Evolutionary conservation across 2,113 vertebrate species (phyloP).

Genomic region (Rissa tridactyla): DNA sequence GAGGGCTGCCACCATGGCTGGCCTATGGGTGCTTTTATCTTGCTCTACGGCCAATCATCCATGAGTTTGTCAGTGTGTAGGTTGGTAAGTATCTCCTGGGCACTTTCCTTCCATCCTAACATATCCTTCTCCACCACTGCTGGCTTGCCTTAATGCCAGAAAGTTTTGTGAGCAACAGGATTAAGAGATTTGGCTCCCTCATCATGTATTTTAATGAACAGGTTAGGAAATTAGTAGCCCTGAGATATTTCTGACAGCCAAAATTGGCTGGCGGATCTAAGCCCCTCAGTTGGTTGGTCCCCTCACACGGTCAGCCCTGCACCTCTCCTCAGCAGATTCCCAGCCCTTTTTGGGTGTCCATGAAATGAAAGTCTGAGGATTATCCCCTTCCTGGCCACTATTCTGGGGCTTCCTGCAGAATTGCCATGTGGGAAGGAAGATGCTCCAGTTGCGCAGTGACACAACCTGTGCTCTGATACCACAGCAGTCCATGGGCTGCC

Average conservation of each 20-base stretch:
- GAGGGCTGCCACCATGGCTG: not conserved
- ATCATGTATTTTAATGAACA: not conserved
- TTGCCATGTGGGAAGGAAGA: not conserved
- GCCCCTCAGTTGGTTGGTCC: fast-evolving
- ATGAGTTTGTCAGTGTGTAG: not conserved
- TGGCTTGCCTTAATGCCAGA: not conserved
- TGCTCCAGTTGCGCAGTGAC: not conserved
- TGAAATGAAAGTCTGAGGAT: not conserved
- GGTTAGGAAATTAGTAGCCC: not conserved
- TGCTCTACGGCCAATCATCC: not conserved
- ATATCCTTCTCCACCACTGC: not conserved
- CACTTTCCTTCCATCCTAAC: not conserved
- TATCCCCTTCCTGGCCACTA: not conserved
- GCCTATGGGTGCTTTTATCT: not conserved
- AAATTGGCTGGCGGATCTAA: not conserved
- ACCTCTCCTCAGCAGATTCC: too few relatives aligned
- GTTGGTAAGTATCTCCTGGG: not conserved
- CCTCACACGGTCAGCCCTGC: not conserved
- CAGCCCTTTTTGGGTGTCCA: not conserved
- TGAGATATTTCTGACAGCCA: not conserved
- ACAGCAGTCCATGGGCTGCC: not conserved
- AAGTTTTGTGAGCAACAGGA: not conserved
- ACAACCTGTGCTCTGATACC: not conserved
- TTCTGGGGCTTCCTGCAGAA: not conserved
- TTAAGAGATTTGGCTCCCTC: not conserved